Percentiles rank a stretch among this genome's conserved stretches.
Evolutionary conservation across 35 echinoderm and acorn worm species (phyloP).

Genomic region (Ptychodera flava): DNA sequence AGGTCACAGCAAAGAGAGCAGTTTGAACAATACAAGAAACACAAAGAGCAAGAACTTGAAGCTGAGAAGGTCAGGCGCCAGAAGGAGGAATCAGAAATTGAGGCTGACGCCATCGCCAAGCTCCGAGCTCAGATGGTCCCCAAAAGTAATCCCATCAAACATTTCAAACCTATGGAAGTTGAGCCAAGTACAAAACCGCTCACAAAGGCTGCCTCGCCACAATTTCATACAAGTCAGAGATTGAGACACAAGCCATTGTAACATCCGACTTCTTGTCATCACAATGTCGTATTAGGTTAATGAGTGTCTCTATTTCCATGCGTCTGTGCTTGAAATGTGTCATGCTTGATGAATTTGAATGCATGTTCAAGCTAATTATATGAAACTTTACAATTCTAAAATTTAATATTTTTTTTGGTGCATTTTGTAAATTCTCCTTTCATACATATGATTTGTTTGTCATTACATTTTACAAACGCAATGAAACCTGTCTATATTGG

Average conservation of each 20-base stretch:
- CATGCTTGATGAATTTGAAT: too few species aligned
- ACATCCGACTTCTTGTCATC: too few species aligned
- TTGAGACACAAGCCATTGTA: not conserved
- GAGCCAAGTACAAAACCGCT: constrained; percentile 55
- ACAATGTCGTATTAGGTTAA: too few species aligned
- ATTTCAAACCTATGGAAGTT: constrained; percentile 58
- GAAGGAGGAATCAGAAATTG: constrained; percentile 44
- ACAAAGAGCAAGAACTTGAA: constrained; percentile 35
- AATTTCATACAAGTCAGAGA: constrained; percentile 12
- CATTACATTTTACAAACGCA: too few species aligned
- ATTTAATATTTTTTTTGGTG: too few species aligned
- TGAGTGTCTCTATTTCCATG: too few species aligned
- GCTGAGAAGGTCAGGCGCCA: constrained; percentile 1
- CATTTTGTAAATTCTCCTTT: too few species aligned
- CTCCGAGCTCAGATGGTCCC: constrained; percentile 23
- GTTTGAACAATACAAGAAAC: constrained; percentile 45
- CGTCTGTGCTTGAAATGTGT: too few species aligned
- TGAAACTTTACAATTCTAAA: too few species aligned
- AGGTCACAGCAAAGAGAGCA: constrained; percentile 50
- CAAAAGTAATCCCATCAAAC: constrained; percentile 62
- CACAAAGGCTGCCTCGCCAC: constrained; percentile 50
- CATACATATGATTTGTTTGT: too few species aligned
- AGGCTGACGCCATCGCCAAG: constrained; percentile 14
- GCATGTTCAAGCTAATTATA: too few species aligned
- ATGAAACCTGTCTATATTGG: too few species aligned